Conservation (phyloP, 1,140 invertebrate genomes). For the Philopotamus ludificatus region DNA sequence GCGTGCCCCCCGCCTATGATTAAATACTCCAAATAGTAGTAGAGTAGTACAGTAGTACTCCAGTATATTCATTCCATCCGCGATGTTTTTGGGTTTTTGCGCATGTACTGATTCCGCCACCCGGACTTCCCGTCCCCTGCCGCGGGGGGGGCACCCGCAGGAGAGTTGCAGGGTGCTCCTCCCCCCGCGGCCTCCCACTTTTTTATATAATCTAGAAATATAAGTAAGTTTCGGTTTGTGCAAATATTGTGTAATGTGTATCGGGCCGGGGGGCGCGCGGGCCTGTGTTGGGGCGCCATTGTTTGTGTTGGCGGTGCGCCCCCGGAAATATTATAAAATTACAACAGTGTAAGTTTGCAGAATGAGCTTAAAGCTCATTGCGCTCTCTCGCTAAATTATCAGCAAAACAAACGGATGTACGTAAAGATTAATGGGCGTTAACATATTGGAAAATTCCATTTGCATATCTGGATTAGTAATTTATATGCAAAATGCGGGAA, state of each 20-base stretch:
- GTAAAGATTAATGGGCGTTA: no score
- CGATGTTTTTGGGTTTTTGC: conserved; percentile 41
- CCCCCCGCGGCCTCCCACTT: conserved; percentile 10
- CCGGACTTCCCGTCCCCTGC: not conserved
- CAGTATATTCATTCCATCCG: conserved; percentile 35
- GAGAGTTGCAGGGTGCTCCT: conserved; percentile 32
- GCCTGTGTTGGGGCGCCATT: not conserved
- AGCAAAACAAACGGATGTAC: conserved; percentile 17
- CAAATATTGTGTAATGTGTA: conserved; percentile 39
- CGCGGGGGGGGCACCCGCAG: not conserved
- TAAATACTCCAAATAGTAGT: conserved; percentile 40
- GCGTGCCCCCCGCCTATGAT: conserved; percentile 33
- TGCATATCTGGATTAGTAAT: no score
- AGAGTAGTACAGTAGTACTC: conserved; percentile 33
- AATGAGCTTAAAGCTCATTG: conserved; percentile 18
- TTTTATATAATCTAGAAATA: conserved; percentile 39
- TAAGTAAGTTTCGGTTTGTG: conserved; percentile 38
- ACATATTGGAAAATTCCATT: no score
- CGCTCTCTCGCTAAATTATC: conserved; percentile 21
- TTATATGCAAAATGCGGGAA: no score
- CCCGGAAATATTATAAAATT: conserved; percentile 30
- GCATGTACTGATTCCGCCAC: conserved; percentile 35
- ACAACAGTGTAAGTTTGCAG: conserved; percentile 20
- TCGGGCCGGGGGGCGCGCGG: not conserved
- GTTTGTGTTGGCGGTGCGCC: conserved; percentile 16